Evolutionary conservation across 64 coral and sea anemone species (phyloP), one percentile per base, ranked within the genome.

Genomic region (Pocillopora verrucosa): DNA sequence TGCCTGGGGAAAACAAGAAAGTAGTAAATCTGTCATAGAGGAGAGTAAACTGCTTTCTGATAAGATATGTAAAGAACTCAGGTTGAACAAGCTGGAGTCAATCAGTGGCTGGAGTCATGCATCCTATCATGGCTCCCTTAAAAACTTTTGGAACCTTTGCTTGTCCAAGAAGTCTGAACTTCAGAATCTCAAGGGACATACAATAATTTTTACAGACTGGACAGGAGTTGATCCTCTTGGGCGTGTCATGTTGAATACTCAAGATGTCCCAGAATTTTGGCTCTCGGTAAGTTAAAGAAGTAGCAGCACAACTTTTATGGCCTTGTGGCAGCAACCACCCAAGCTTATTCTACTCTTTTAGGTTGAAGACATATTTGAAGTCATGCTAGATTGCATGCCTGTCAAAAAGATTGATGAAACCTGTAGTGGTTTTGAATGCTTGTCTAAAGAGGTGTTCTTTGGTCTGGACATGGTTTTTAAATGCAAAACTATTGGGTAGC

Each of bases 221-320:
- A 97, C 95, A 11, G 95, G 95, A 19, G 70, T 97, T 72, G 95
- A 97, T 73, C 88, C 88, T 26, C 77, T 30, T 65, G 95, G 95
- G 6, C 65, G 73, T 77, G 87, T 97, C 6, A 97, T 88, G 88
- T 84, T 97, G 58, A 91, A 88, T 57, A 69, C 82, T 77, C 74
- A 93, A 35, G 95, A 96, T 75, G 92, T 93, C 41, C 95, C 91
- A 75, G 79, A 96, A 72, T 96, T 78, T 67, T 96, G 95, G 95
- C 72, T 96, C 61, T 84, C 92, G 25, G 95, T 96, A 76, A 65
- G 92, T 89, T 3, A 36, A 19, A 30, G 30, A 30, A 30, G 30
- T 30, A 30, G 30, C 30, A 30, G 30, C 0, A 11, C 36, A 51
- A 51, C 41, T 7, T 51, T 51, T 51, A 51, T 7, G 41, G 41